phyloP scores from a whole-genome alignment of 2,113 vertebrate genomes.

The Petrocephalus microphthalmus region DNA sequence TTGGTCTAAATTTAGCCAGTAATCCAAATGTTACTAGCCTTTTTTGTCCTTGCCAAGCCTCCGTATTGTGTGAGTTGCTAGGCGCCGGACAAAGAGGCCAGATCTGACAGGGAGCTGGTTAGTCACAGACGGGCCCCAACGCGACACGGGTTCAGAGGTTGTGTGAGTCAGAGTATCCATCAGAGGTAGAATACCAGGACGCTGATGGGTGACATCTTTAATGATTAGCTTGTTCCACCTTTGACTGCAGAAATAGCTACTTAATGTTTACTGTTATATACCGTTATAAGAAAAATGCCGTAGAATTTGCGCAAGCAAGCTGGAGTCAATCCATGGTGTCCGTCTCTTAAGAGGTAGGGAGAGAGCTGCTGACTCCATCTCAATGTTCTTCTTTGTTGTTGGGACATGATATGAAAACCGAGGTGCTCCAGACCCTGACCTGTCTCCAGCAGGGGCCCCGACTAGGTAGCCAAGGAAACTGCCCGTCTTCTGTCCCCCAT shows the following conservation, averaged over 20 bases:
- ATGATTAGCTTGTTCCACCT: background rate
- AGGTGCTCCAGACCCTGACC: background rate
- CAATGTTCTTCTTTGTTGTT: background rate
- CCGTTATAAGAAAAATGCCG: background rate
- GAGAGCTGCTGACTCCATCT: background rate
- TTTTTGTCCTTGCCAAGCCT: background rate
- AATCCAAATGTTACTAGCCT: background rate
- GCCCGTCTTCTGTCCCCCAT: background rate
- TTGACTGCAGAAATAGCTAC: background rate
- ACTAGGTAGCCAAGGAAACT: conserved; percentile 4
- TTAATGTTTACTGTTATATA: background rate
- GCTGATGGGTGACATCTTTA: background rate
- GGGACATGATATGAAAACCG: background rate
- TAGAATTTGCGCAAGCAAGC: background rate
- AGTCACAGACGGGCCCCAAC: background rate
- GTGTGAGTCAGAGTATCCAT: background rate
- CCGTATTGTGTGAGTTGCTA: conserved; percentile 22
- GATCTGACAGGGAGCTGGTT: background rate
- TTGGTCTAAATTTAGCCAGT: background rate
- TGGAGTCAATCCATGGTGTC: background rate
- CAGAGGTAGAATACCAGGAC: background rate
- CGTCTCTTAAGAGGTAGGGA: background rate
- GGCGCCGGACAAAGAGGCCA: background rate
- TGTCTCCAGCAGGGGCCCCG: background rate
- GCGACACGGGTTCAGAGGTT: background rate